Conservation (phyloP, 2,888 invertebrate species). For the Melanchra persicariae region DNA sequence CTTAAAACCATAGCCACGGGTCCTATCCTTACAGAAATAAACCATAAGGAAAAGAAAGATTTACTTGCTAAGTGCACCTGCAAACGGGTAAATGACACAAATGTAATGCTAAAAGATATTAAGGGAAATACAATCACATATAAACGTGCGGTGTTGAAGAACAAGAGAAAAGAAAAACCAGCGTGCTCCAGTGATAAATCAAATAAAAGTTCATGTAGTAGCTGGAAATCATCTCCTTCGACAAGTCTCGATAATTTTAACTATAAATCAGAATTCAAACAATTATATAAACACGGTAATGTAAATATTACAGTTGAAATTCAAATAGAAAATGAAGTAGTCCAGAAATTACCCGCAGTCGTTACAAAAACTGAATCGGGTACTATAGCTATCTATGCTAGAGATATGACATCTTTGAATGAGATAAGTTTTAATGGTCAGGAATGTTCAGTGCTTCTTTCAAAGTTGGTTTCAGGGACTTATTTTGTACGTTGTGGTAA, state of each 20-base stretch:
- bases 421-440: constrained; percentile 52
- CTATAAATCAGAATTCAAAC: constrained; percentile 41
- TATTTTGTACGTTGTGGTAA: constrained; percentile 60
- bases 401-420: constrained; percentile 51
- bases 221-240: constrained; percentile 7
- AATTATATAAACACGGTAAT: constrained; percentile 51
- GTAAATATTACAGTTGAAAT: constrained; percentile 58
- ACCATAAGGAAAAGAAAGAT: not conserved
- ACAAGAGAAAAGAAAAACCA: not conserved
- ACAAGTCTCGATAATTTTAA: constrained; percentile 3
- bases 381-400: constrained; percentile 66
- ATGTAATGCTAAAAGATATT: not conserved
- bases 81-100: not conserved
- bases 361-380: constrained; percentile 69
- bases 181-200: constrained; percentile 1
- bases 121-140: constrained; percentile 2
- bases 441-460: constrained; percentile 66
- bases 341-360: constrained; percentile 49
- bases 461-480: constrained; percentile 59
- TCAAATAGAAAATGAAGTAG: constrained; percentile 55
- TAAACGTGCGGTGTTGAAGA: not conserved
- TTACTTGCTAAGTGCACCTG: not conserved
- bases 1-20: not conserved
- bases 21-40: not conserved
- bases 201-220: not conserved